Base-by-base conservation (phyloP, 1,140 invertebrate species). In the Acromyrmex echinatior region DNA sequence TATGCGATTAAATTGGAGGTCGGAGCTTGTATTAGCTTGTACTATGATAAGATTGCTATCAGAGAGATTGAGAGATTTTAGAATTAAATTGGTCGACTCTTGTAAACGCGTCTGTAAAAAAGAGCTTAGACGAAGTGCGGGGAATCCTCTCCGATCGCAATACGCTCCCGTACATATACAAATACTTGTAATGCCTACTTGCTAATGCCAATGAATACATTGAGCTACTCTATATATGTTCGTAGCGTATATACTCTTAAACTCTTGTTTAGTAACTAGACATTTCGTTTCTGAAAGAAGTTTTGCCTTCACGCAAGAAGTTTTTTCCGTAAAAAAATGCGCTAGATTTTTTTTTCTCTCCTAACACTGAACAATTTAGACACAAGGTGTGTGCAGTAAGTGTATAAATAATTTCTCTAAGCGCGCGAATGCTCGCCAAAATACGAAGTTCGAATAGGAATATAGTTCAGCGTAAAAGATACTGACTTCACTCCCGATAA, bases 391-490 rank as follows among this genome's bases (percentile, higher is more conserved):
- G 73, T 88, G 77, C 88, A 58, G 28, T 21, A 58, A 60, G 39
- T 28, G 63, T 86, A 87, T 85, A 92, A 92, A 92, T 92, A 94
- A 93, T 92, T 78, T 91, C 88, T 92, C 81, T 85, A 92, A 93
- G 88, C 90, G 90, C 66, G 66, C 45, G 21, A 87, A 79, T 86
- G 39, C 58, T 60, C 85, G 86, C 92, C 87, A 76, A 88, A 91
- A 88, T 86, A 87, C 85, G 85, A 92, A 92, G 84, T 92, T 92
- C 87, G 80, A 90, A 89, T 92, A 92, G 85, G 39, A 66, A 89
- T 91, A 93, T 91, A 91, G 87, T 90, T 88, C 87, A 81, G 58
- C 87, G 86, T 93, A 93, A 92, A 93, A 93, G 93, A 94, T 94
- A 94, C 90, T 92, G 60, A 92, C 92, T 92, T 68, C 35, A 93